Evolutionary conservation across 2,888 invertebrate species (phyloP).

Genomic region (Drosophila mulleri): DNA sequence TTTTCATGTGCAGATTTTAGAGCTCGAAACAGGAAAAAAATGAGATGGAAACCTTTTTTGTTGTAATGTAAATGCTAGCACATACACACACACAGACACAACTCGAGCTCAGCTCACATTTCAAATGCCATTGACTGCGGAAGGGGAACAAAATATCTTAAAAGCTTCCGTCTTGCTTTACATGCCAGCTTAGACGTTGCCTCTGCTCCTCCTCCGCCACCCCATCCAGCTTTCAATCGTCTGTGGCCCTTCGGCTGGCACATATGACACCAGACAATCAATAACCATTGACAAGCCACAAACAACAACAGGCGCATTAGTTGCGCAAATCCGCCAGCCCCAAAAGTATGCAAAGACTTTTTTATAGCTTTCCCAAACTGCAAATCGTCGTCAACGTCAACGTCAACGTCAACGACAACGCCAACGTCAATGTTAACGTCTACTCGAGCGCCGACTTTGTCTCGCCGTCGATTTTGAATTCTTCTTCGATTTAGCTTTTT

Average conservation of each 20-base stretch:
- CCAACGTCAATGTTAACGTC: slow-evolving; percentile 29
- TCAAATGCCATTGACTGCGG: slow-evolving; percentile 15
- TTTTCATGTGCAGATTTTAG: slow-evolving; percentile 67
- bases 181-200: slow-evolving; percentile 49
- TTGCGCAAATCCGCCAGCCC: slow-evolving; percentile 69
- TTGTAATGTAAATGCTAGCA: slow-evolving; percentile 52
- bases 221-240: not conserved
- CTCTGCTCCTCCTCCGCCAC: not conserved
- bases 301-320: slow-evolving; percentile 71
- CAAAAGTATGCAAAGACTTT: slow-evolving; percentile 66
- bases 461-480: slow-evolving; percentile 35
- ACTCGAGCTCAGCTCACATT: slow-evolving; percentile 25
- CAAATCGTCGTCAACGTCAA: slow-evolving; percentile 55
- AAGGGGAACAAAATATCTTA: slow-evolving; percentile 63
- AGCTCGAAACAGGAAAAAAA: slow-evolving; percentile 2
- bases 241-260: slow-evolving; percentile 15
- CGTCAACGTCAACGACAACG: slow-evolving; percentile 18
- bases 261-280: slow-evolving; percentile 78
- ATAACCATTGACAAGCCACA: slow-evolving; percentile 80
- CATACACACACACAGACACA: not conserved
- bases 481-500: slow-evolving; percentile 53
- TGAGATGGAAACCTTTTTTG: slow-evolving; percentile 42
- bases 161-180: slow-evolving; percentile 75
- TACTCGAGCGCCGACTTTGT: slow-evolving; percentile 9
- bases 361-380: slow-evolving; percentile 60